phyloP scores from a whole-genome alignment of 2,113 vertebrate genomes.

The Pipra filicauda region DNA sequence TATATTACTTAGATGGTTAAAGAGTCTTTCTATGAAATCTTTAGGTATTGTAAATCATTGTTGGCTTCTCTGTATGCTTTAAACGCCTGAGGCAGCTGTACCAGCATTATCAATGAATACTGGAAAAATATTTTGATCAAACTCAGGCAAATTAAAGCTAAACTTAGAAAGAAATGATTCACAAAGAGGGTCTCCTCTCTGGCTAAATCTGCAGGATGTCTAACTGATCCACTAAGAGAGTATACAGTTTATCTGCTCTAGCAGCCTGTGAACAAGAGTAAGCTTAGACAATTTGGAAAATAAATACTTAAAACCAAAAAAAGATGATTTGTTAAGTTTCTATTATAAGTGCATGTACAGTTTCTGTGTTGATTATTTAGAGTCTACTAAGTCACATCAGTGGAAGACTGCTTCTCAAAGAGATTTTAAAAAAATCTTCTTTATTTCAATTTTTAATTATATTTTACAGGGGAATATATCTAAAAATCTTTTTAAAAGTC shows the following conservation, averaged over 20 bases:
- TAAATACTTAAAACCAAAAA: background rate
- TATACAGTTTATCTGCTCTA: background rate
- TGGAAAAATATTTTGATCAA: background rate
- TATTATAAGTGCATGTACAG: background rate
- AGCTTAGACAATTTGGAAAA: background rate
- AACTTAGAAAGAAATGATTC: background rate
- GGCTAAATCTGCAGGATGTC: background rate
- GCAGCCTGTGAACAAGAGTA: background rate
- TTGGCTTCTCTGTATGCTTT: background rate
- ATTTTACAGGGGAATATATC: constrained; percentile 63
- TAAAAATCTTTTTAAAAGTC: constrained; percentile 65
- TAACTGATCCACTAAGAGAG: background rate
- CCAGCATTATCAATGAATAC: background rate
- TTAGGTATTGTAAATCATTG: background rate
- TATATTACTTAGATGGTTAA: background rate
- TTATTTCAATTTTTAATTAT: constrained; percentile 9
- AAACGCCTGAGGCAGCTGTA: background rate
- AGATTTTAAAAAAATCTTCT: background rate
- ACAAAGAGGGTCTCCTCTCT: background rate
- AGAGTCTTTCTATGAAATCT: background rate
- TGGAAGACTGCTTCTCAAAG: background rate
- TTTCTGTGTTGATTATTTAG: background rate
- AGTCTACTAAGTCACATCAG: background rate
- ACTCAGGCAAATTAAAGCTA: background rate
- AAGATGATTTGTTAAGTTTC: background rate